A percentile compares a stretch with the other conserved stretches of the same genome.
Conservation (phyloP, 2,888 invertebrate genomes). For the Drosophila glabriapex region DNA sequence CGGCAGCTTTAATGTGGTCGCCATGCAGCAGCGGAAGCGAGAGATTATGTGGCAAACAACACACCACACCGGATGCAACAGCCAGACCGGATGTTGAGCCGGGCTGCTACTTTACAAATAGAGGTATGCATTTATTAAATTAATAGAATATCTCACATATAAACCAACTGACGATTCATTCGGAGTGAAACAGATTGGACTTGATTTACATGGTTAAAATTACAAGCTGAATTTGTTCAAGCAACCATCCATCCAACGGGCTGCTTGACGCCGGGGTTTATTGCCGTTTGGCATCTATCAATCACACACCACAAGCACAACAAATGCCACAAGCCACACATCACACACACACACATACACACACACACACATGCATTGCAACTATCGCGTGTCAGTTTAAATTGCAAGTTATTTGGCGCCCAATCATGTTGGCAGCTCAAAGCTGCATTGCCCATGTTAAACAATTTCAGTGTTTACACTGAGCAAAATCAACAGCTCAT, state of each 20-base stretch:
- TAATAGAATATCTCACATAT: neutral
- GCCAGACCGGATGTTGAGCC: constrained; percentile 17
- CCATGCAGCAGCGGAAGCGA: neutral
- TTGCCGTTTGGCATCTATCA: constrained; percentile 46
- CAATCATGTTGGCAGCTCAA: constrained; percentile 28
- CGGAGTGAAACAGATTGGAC: neutral
- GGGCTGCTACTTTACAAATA: constrained; percentile 6
- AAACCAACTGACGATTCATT: neutral
- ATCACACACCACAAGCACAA: constrained; percentile 21
- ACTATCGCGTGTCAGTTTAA: constrained; percentile 33
- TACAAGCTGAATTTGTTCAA: constrained; percentile 8
- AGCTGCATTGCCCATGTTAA: constrained; percentile 24
- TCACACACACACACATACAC: constrained; percentile 5
- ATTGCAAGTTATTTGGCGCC: constrained; percentile 38
- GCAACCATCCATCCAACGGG: constrained; percentile 18
- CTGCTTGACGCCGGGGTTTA: constrained; percentile 23
- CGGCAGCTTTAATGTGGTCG: neutral
- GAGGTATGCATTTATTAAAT: neutral
- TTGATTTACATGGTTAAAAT: neutral
- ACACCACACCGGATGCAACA: constrained; percentile 13
- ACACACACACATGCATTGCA: constrained; percentile 4
- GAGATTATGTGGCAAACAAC: constrained; percentile 4
- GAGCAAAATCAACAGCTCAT: constrained; percentile 3
- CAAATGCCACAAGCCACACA: constrained; percentile 5
- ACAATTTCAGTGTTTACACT: constrained; percentile 15